Conservation (phyloP, 2,113 vertebrate genomes). For the Neofelis nebulosa region DNA sequence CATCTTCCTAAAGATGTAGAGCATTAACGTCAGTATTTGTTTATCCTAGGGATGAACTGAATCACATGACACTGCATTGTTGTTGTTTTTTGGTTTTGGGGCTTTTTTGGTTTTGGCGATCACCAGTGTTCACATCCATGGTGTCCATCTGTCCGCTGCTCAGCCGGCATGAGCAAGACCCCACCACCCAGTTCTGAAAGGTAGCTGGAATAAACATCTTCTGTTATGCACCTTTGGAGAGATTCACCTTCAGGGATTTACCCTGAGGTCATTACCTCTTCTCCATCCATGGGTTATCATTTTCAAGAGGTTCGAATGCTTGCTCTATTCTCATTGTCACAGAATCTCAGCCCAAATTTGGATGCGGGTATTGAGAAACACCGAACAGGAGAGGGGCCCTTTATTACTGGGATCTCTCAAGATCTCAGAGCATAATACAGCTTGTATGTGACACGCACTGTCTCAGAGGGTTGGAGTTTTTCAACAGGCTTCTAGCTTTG, state of each 20-base stretch:
- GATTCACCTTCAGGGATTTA: background rate
- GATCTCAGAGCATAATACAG: background rate
- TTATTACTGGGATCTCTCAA: background rate
- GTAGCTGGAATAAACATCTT: background rate
- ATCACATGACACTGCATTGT: background rate
- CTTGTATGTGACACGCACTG: background rate
- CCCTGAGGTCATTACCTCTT: background rate
- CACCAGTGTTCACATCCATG: background rate
- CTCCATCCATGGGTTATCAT: background rate
- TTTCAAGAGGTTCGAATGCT: background rate
- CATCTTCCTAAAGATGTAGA: background rate
- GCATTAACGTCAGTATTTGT: background rate
- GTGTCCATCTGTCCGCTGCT: background rate
- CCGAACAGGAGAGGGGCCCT: background rate
- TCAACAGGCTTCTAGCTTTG: slow-evolving; percentile 67
- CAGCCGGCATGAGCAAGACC: background rate
- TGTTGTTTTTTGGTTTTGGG: background rate
- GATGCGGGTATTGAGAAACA: background rate
- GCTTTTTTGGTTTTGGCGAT: background rate
- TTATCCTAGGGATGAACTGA: background rate
- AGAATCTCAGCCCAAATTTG: slow-evolving; percentile 41
- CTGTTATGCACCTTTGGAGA: background rate
- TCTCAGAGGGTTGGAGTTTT: slow-evolving; percentile 59
- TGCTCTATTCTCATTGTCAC: background rate
- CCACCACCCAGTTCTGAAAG: background rate